phyloP scores from a whole-genome alignment of 2,113 vertebrate genomes.

The Climacteris rufus region DNA sequence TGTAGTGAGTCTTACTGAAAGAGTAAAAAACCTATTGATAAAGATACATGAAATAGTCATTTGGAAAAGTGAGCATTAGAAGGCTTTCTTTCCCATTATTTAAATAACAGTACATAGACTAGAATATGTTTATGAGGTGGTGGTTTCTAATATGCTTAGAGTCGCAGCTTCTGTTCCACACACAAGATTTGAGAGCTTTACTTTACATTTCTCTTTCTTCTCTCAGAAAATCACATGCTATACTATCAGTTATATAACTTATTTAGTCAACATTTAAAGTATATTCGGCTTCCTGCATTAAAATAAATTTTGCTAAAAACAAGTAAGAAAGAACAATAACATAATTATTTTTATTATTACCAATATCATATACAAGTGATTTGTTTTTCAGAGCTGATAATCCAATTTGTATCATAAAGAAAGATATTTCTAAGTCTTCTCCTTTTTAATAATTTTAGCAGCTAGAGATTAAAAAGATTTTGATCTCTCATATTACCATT shows the following conservation, averaged over 20 bases:
- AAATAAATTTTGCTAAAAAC: background rate
- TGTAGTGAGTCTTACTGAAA: background rate
- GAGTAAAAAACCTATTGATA: background rate
- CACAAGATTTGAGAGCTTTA: background rate
- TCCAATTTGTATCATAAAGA: background rate
- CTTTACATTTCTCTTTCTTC: background rate
- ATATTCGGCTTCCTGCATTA: background rate
- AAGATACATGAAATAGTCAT: background rate
- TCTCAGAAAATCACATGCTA: background rate
- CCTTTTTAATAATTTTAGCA: background rate
- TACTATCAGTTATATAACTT: background rate
- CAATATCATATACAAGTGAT: background rate
- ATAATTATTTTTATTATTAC: background rate
- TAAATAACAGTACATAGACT: background rate
- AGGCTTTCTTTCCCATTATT: background rate
- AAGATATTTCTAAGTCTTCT: background rate
- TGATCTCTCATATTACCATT: background rate
- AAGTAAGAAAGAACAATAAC: background rate
- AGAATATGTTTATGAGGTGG: background rate
- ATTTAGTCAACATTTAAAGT: background rate
- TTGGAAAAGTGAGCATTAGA: background rate
- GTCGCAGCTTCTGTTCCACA: background rate
- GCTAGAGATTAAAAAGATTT: background rate
- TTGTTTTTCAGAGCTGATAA: background rate
- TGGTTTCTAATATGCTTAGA: background rate